A percentile compares a stretch with the other conserved stretches of the same genome.
Evolutionary conservation across 2,113 vertebrate genomes (phyloP).

Genomic region (Osmerus mordax): DNA sequence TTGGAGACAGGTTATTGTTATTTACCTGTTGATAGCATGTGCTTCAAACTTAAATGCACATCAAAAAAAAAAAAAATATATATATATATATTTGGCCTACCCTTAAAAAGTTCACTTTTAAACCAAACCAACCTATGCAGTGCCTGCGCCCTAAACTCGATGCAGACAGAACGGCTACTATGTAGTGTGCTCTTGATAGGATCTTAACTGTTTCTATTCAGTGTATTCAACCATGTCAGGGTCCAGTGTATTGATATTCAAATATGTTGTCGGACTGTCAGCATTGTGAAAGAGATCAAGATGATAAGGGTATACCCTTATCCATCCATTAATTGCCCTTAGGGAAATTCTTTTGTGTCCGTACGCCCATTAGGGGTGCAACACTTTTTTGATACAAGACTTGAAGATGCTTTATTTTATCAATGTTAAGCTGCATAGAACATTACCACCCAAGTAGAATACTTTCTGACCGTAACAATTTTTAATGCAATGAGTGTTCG

Average conservation of each 20-base stretch:
- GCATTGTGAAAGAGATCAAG: slow-evolving; percentile 55
- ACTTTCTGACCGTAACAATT: background rate
- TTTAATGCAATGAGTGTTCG: background rate
- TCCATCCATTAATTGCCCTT: slow-evolving; percentile 41
- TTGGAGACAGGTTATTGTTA: slow-evolving; percentile 1
- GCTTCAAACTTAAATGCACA: background rate
- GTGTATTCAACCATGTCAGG: slow-evolving; percentile 41
- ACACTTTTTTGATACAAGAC: too few relatives aligned
- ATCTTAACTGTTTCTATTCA: slow-evolving; percentile 50
- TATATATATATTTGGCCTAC: background rate
- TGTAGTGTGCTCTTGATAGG: too few relatives aligned
- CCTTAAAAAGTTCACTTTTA: too few relatives aligned
- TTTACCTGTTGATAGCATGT: background rate
- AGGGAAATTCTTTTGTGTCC: slow-evolving; percentile 51
- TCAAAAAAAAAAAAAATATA: background rate
- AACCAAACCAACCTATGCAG: too few relatives aligned
- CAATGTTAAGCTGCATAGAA: too few relatives aligned
- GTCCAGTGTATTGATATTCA: too few relatives aligned
- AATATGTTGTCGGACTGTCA: slow-evolving; percentile 35
- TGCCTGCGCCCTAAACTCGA: slow-evolving; percentile 29
- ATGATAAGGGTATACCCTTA: slow-evolving; percentile 41
- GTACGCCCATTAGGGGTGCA: background rate
- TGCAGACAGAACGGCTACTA: slow-evolving; percentile 49
- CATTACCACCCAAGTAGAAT: background rate
- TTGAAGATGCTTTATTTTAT: too few relatives aligned